Conservation (phyloP, 1,140 invertebrate species). For the Tetragonula clypearis region DNA sequence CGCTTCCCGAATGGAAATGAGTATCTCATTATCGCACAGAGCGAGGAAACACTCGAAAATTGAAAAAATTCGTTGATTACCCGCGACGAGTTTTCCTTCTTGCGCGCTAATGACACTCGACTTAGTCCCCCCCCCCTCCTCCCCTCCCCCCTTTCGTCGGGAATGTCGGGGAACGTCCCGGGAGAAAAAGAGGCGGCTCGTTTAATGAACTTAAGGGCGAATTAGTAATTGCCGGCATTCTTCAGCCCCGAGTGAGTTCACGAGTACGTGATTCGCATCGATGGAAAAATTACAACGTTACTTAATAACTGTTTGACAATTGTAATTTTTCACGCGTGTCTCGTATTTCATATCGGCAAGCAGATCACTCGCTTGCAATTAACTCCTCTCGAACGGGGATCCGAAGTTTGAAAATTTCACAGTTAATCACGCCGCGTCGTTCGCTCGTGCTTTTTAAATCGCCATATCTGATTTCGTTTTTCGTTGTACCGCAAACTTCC, state of each 20-base stretch:
- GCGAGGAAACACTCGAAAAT: constrained; percentile 1
- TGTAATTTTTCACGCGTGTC: not conserved
- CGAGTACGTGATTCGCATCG: not conserved
- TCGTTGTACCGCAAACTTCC: not conserved
- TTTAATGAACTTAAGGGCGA: not conserved
- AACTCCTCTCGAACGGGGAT: not conserved
- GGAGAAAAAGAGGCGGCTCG: not conserved
- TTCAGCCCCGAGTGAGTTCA: not conserved
- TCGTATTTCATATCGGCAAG: not conserved
- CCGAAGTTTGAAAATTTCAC: not conserved
- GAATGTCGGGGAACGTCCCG: not conserved
- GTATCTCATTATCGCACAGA: not conserved
- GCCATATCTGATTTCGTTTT: not conserved
- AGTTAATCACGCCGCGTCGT: not conserved
- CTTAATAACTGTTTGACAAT: not conserved
- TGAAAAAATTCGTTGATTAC: constrained; percentile 22
- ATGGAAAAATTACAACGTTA: not conserved
- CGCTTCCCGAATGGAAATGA: not conserved
- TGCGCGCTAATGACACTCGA: not conserved
- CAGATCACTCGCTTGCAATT: not conserved
- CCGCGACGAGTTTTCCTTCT: not conserved
- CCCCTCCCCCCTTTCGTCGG: not conserved
- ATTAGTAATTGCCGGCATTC: not conserved
- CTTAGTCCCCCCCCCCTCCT: not conserved
- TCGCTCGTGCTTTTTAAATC: not conserved